phyloP scores from a whole-genome alignment of 2,888 invertebrate genomes.

The Drosophila aldrichi region DNA sequence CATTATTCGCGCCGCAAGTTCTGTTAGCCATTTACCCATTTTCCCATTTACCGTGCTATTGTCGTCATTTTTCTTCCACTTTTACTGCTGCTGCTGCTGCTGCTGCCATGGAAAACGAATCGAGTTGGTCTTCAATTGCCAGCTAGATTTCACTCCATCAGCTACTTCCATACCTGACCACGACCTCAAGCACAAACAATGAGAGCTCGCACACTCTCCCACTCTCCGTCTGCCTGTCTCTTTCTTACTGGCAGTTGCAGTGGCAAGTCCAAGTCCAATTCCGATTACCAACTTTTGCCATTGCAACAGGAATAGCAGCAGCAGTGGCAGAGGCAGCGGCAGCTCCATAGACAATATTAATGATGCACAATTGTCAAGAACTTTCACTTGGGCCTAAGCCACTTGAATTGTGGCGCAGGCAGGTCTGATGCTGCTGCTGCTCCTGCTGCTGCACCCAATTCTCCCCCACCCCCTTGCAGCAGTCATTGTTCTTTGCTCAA shows the following conservation, averaged over 20 bases:
- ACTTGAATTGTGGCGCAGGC: slow-evolving; percentile 64
- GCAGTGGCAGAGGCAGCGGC: slow-evolving; percentile 32
- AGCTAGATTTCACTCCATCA: slow-evolving; percentile 52
- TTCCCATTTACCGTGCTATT: background rate
- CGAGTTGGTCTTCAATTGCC: slow-evolving; percentile 41
- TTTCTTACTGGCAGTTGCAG: slow-evolving; percentile 1
- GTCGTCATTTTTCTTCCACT: background rate
- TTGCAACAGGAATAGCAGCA: slow-evolving; percentile 35
- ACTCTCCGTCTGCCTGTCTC: background rate
- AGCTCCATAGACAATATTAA: slow-evolving; percentile 74
- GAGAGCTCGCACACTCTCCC: background rate
- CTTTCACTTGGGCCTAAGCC: slow-evolving; percentile 76
- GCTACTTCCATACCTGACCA: slow-evolving; percentile 45
- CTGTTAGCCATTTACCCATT: slow-evolving; percentile 1
- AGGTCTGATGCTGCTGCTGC: slow-evolving; percentile 38
- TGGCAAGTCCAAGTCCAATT: slow-evolving; percentile 43
- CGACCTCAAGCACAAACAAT: slow-evolving; percentile 55
- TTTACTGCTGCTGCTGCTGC: background rate
- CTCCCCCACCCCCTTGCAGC: background rate
- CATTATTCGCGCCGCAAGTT: slow-evolving; percentile 22
- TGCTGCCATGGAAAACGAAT: slow-evolving; percentile 24
- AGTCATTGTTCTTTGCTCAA: background rate
- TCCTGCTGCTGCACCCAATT: slow-evolving; percentile 3
- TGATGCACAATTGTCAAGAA: slow-evolving; percentile 80
- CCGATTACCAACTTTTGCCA: slow-evolving; percentile 60